Evolutionary conservation across 2,113 vertebrate genomes (phyloP), one percentile per base, ranked within the genome.

Genomic region (Limanda limanda): DNA sequence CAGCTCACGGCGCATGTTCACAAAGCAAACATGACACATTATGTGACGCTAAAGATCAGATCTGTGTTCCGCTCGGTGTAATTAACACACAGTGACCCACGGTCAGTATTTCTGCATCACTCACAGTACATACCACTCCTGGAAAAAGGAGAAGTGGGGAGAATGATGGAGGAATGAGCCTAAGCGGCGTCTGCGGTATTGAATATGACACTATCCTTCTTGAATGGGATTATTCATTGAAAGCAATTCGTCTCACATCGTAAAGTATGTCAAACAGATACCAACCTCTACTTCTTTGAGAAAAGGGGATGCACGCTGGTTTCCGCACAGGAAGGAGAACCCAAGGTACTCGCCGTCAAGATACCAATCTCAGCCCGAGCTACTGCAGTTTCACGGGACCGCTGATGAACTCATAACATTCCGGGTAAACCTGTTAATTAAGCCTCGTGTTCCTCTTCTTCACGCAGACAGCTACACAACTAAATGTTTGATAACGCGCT

Each of bases 241-340:
- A n/a, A n/a, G n/a, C n/a, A n/a, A n/a, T n/a, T n/a, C n/a, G n/a
- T n/a, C n/a, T 35, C 31, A 35, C 31, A 35, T 31, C 31, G 31
- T 31, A 31, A 31, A 27, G 25, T 27, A 31, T 31, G 35, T 37
- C 35, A 10, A 8, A 10, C 35, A 37, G 35, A 37, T 2, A 37
- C 35, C 10, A 27, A 25, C 25, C 21, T 56, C 52, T 68, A 27
- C 11, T 11, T 14, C 42, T 45, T 13, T 45, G 42, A 45, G 47
- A 47, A 8, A 5, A 58, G 58, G 58, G 20, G 21, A 64, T 71
- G 12, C 54, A 80, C 23, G 72, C 15, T 5, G 21, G 77, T 59
- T 56, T 59, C 2, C 37, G 4, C 57, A 13, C 55, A 62, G 31
- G 47, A 72, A 55, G 25, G 13, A 68, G 35, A 78, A 42, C 10